phyloP scores from a whole-genome alignment of 2,113 vertebrate genomes.

The Phaethon lepturus region DNA sequence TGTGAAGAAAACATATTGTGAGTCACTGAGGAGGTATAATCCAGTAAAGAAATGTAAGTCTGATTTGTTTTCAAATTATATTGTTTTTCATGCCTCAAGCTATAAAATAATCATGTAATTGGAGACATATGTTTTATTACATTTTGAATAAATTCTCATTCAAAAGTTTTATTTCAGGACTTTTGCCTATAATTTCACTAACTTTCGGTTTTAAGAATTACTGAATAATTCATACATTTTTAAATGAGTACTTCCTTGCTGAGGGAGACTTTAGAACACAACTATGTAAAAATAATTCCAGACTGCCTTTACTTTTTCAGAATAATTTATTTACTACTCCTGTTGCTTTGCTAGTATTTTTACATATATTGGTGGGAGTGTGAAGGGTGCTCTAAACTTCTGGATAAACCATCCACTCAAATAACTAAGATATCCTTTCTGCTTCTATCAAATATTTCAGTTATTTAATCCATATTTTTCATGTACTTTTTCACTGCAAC shows the following conservation, averaged over 20 bases:
- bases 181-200: slow-evolving; percentile 8
- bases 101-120: slow-evolving; percentile 70
- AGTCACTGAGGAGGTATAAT: slow-evolving; percentile 40
- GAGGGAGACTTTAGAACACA: background rate
- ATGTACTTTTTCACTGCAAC: background rate
- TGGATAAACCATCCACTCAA: background rate
- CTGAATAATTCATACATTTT: slow-evolving; percentile 66
- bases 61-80: slow-evolving; percentile 58
- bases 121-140: slow-evolving; percentile 44
- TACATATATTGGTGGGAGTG: background rate
- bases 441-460: background rate
- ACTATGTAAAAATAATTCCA: slow-evolving; percentile 41
- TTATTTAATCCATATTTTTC: background rate
- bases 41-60: slow-evolving; percentile 32
- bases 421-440: background rate
- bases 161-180: slow-evolving; percentile 47
- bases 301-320: slow-evolving; percentile 30
- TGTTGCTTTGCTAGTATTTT: slow-evolving; percentile 16
- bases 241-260: slow-evolving; percentile 40
- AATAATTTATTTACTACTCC: slow-evolving; percentile 34
- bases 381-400: background rate
- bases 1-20: slow-evolving; percentile 18
- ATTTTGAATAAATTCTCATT: slow-evolving; percentile 55
- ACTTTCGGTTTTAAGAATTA: slow-evolving; percentile 39
- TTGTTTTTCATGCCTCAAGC: slow-evolving; percentile 55